Percentiles rank a stretch among this genome's conserved stretches.
These are phyloP conservation scores for Limanda limanda DNA, from an alignment of 2,113 vertebrate species.

Conservation along the genomic window DNA sequence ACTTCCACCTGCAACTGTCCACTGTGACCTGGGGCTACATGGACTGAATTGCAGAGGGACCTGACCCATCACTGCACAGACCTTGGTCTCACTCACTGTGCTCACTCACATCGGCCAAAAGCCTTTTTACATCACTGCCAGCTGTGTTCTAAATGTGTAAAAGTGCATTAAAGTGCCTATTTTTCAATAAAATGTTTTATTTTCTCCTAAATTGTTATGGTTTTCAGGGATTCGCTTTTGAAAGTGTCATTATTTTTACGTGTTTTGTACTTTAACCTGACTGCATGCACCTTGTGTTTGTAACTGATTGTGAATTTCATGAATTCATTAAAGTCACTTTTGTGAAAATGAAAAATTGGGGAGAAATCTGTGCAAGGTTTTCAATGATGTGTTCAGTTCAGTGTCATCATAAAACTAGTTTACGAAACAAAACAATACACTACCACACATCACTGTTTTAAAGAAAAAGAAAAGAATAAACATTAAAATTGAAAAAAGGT, in stretches of 20 bases:
- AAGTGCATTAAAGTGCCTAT: background rate
- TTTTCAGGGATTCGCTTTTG: background rate
- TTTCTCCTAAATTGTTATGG: background rate
- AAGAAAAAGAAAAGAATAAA: too few species aligned
- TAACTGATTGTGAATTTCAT: slow-evolving; percentile 13
- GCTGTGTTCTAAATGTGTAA: too few species aligned
- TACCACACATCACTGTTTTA: too few species aligned
- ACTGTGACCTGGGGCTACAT: background rate
- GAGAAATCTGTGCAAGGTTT: too few species aligned
- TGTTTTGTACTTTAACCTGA: slow-evolving; percentile 28
- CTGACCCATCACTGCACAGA: background rate
- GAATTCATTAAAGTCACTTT: slow-evolving; percentile 11
- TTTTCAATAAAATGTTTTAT: background rate
- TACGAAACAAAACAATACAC: too few species aligned
- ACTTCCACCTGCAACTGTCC: too few species aligned
- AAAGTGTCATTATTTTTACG: slow-evolving; percentile 27
- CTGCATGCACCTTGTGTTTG: background rate
- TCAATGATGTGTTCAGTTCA: too few species aligned
- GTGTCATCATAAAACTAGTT: too few species aligned
- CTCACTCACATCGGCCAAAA: background rate
- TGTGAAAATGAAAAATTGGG: background rate
- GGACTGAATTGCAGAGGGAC: background rate
- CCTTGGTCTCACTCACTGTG: background rate
- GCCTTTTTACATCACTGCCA: background rate
- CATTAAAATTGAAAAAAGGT: too few species aligned